Base-by-base conservation (phyloP, 2,797 vertebrate species). In the Parambassis ranga region DNA sequence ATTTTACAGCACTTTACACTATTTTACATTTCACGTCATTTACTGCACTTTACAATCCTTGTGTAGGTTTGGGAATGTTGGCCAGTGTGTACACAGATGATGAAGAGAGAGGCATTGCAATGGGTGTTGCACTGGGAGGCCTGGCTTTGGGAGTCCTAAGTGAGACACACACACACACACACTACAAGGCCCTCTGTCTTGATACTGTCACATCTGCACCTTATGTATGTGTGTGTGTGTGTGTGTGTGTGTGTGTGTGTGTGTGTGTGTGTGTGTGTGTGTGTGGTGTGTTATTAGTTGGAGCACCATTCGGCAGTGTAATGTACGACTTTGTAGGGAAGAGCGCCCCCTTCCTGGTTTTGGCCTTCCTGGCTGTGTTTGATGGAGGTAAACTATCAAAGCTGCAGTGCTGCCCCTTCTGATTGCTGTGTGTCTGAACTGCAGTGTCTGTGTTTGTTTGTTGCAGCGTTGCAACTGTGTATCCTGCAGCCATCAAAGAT, bases 321-420 rank as follows among this genome's bases (percentile, higher is more conserved):
- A 96, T 96, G 93, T 95, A 96, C 0, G 93, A 93, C 4, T 95
- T 97, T 10, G 92, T 93, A 37, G 95, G 96, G 62, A 96, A 94
- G 77, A 88, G 90, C 0, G 89, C 94, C 55, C 96, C 96, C 0
- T 98, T 98, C 78, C 89, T 98, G 73, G 85, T 95, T 61, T 87
- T 98, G 83, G 96, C 96, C 0, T 87, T 92, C 73, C 77, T 98
- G 1, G 93, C 95, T 10, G 57, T 98, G 39, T 77, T 96, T 47
- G 94, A 96, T 28, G 95, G 95, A 94, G 95, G 96, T 97, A 68
- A 71, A 31, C 37, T 1, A 10, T 20, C 50, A 53, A 5, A 28
- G 4, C 23, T 35, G 4, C 9, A 0, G 57, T 30, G 16, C 30
- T 14, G 30, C 30, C 30, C 47, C 38, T 38, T 43, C 30, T 26